These are phyloP conservation scores for Digitonthophagus gazella DNA, from an alignment of 2,888 invertebrate genomes.

Conservation along the genomic window DNA sequence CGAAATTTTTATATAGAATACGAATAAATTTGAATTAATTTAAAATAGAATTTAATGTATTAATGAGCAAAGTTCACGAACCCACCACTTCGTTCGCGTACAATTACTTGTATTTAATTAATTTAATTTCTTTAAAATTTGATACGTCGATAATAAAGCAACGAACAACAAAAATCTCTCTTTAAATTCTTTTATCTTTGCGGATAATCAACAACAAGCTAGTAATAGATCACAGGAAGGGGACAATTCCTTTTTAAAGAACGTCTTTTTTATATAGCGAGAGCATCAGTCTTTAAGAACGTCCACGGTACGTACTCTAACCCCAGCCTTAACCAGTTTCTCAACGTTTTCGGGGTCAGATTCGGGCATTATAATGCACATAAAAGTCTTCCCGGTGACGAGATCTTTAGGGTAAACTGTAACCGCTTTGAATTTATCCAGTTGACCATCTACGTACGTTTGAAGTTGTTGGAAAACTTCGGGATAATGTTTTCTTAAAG, in stretches of 20 bases:
- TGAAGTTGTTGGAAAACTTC: constrained; percentile 80
- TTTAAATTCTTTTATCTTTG: constrained; percentile 44
- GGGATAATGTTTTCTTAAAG: constrained; percentile 80
- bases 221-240: constrained; percentile 47
- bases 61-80: too few species aligned
- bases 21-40: too few species aligned
- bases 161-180: too few species aligned
- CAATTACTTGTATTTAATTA: too few species aligned
- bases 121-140: too few species aligned
- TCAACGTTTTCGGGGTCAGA: constrained; percentile 60
- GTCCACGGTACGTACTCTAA: constrained; percentile 47
- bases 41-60: too few species aligned
- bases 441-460: constrained; percentile 75
- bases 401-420: constrained; percentile 84
- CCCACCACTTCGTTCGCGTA: too few species aligned
- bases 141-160: too few species aligned
- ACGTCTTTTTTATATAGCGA: constrained; percentile 18
- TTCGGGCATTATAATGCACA: constrained; percentile 90
- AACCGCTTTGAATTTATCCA: constrained; percentile 79
- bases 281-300: constrained; percentile 38
- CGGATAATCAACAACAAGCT: constrained; percentile 47
- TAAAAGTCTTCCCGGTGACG: constrained; percentile 77
- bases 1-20: too few species aligned
- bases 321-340: constrained; percentile 47
- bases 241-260: constrained; percentile 33